Base-by-base conservation (phyloP, 2,888 invertebrate species). In the Drosophila peninsularis region DNA sequence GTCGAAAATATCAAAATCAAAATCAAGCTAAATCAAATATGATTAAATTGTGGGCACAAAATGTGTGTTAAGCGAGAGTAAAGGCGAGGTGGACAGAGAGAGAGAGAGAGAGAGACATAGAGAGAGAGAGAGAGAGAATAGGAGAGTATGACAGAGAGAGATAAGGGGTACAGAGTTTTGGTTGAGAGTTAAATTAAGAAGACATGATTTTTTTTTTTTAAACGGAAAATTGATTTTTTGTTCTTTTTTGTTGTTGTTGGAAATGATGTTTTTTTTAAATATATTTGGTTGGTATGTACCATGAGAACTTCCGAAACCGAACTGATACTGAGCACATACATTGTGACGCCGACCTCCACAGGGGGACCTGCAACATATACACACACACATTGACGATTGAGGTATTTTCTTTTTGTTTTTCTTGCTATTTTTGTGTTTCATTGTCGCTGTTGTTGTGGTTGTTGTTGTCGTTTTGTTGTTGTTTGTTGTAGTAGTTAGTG, bases 301-400 rank as follows among this genome's bases (percentile, higher is more conserved):
- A 98, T 98, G 95, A 97, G 96, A 94, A 98, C 98, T 96, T 98
- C 98, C 94, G 98, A 98, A 94, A 98, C 97, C 94, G 98, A 97
- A 95, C 97, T 97, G 96, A 98, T 98, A 94, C 97, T 97, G 94
- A 98, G 96, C 94, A 98, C 98, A 95, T 97, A 98, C 96, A 98
- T 97, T 94, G 98, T 98, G 94, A 98, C 97, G 93, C 98, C 97
- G 93, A 98, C 98, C 94, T 97, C 97, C 94, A 98, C 98, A 93
- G 98, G 97, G 94, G 96, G 96, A 96, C 97, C 98, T 98, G 96
- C 94, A 97, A 96, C 92, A 93, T 92, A 92, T 91, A 91, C 85
- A 90, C 83, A 92, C 91, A 90, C 90, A 90, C 91, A 52, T 52
- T 90, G 54, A 54, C 85, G 86, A 75, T 91, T 90, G 90, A 90